These are phyloP conservation scores for Stictocephala bisonia DNA, from an alignment of 2,888 invertebrate species.

Conservation along the genomic window DNA sequence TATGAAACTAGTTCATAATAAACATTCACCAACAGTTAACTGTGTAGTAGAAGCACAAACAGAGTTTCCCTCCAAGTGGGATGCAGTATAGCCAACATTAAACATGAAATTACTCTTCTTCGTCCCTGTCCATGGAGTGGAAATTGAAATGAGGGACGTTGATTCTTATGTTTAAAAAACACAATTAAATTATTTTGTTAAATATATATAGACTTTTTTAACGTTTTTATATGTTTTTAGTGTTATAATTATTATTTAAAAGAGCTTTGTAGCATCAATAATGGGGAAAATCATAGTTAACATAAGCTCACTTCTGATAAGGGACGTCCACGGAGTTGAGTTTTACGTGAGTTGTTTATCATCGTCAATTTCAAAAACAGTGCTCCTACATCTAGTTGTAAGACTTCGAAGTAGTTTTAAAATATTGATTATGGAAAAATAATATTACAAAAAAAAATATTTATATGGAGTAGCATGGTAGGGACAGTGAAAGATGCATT, in stretches of 20 bases:
- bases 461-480: too few relatives aligned
- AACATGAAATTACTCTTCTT: slow-evolving; percentile 37
- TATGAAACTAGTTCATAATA: not conserved
- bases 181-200: not conserved
- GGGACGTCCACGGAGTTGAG: slow-evolving; percentile 37
- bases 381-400: too few relatives aligned
- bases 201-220: not conserved
- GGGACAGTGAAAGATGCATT: too few relatives aligned
- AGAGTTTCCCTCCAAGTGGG: slow-evolving; percentile 21
- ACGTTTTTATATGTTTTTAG: not conserved
- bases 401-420: too few relatives aligned
- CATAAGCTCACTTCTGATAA: not conserved
- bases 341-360: too few relatives aligned
- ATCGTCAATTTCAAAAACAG: too few relatives aligned
- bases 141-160: slow-evolving; percentile 18
- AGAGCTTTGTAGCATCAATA: not conserved
- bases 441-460: too few relatives aligned
- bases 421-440: too few relatives aligned
- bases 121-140: slow-evolving; percentile 20
- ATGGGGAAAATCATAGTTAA: not conserved
- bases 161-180: slow-evolving; percentile 3
- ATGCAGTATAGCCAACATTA: slow-evolving; percentile 33
- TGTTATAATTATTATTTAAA: slow-evolving; percentile 1
- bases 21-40: not conserved
- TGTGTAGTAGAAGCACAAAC: not conserved